Conservation (phyloP, 2,888 invertebrate genomes). For the Drosophila prolongata region DNA sequence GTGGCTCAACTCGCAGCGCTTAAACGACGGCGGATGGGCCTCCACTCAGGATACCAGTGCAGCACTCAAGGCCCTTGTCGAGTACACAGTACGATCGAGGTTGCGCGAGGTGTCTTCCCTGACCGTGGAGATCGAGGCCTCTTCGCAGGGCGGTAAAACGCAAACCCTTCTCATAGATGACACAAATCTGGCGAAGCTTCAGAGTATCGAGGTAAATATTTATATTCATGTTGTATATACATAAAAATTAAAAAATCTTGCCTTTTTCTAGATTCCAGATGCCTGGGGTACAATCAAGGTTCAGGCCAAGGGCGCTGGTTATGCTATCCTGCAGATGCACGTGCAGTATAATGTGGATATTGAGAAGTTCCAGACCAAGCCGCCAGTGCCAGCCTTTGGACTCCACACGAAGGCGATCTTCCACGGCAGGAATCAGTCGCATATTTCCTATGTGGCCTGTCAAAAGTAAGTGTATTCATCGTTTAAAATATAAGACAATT, state of each 20-base stretch:
- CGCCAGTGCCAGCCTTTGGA: conserved; percentile 92
- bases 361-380: conserved; percentile 92
- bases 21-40: conserved; percentile 95
- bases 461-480: conserved; percentile 88
- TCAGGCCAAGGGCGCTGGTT: conserved; percentile 96
- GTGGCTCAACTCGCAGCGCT: conserved; percentile 94
- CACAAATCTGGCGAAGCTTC: conserved; percentile 91
- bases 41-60: conserved; percentile 95
- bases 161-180: conserved; percentile 89
- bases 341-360: conserved; percentile 96
- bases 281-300: conserved; percentile 98
- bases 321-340: conserved; percentile 96
- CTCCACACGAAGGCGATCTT: conserved; percentile 90
- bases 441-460: conserved; percentile 93
- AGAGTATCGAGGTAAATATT: conserved; percentile 88
- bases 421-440: conserved; percentile 96
- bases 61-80: conserved; percentile 94
- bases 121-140: conserved; percentile 92
- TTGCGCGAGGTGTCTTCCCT: conserved; percentile 93
- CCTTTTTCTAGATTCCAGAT: conserved; percentile 89
- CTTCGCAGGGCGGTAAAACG: conserved; percentile 89
- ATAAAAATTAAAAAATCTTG: neutral
- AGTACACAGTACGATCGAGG: conserved; percentile 93
- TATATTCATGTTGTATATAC: neutral
- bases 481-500: neutral